These are phyloP conservation scores for Lottia scabra DNA, from an alignment of 2,888 invertebrate species.

Conservation along the genomic window DNA sequence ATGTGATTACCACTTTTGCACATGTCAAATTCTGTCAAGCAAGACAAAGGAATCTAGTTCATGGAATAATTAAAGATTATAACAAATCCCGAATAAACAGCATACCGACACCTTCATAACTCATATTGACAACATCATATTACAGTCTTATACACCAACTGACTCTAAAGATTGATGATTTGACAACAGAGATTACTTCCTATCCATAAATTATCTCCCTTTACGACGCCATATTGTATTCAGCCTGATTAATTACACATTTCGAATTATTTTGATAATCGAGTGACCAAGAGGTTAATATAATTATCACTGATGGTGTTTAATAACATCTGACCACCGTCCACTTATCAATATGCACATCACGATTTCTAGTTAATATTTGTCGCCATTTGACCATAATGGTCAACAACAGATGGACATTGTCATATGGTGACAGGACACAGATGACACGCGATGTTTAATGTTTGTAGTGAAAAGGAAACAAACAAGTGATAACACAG, in stretches of 20 bases:
- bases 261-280: background rate
- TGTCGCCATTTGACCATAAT: background rate
- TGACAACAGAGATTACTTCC: background rate
- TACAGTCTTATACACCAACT: no score
- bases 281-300: background rate
- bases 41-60: no score
- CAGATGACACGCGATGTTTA: conserved; percentile 2
- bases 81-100: no score
- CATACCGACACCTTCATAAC: no score
- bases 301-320: background rate
- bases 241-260: background rate
- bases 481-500: background rate
- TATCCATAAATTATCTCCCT: background rate
- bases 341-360: background rate
- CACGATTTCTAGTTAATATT: background rate
- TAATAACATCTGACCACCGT: background rate
- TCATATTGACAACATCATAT: no score
- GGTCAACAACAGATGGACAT: conserved; percentile 7
- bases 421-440: background rate
- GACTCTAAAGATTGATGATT: no score
- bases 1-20: no score
- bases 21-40: no score
- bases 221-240: background rate
- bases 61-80: no score
- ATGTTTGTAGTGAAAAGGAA: background rate